Conservation (phyloP, 2,797 vertebrate species). For the Rhabdophis nuchalis region DNA sequence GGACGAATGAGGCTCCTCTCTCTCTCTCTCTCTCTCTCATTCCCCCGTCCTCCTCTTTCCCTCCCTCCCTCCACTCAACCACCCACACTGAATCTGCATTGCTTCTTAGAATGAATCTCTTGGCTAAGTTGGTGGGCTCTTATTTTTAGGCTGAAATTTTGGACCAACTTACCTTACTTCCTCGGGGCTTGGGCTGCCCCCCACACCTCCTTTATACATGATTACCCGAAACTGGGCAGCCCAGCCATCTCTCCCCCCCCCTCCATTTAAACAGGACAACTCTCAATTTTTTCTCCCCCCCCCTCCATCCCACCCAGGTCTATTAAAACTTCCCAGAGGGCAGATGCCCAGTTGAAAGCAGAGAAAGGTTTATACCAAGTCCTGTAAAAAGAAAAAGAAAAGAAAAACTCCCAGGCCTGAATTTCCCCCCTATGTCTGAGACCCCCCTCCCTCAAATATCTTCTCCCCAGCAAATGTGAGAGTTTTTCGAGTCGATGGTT, state of each 20-base stretch:
- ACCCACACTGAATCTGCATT: background rate
- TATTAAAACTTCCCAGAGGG: background rate
- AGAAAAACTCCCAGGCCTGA: background rate
- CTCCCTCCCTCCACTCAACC: background rate
- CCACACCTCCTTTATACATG: background rate
- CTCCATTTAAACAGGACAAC: no score
- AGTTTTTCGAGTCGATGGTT: background rate
- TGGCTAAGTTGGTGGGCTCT: background rate
- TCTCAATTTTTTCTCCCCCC: no score
- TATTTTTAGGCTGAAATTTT: background rate
- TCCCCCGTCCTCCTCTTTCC: no score
- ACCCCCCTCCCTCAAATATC: accelerated
- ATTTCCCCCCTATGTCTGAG: background rate
- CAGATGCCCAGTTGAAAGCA: background rate
- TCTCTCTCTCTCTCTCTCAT: no score
- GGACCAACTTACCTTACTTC: background rate
- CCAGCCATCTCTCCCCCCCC: background rate
- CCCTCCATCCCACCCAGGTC: no score
- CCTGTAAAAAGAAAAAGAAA: background rate
- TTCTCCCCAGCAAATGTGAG: background rate
- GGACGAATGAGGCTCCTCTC: background rate
- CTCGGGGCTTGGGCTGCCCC: background rate
- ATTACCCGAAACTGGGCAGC: background rate
- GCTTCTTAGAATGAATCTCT: background rate
- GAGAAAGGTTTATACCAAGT: background rate